phyloP scores from a whole-genome alignment of 2,888 invertebrate species.

The Ypsolopha sequella region DNA sequence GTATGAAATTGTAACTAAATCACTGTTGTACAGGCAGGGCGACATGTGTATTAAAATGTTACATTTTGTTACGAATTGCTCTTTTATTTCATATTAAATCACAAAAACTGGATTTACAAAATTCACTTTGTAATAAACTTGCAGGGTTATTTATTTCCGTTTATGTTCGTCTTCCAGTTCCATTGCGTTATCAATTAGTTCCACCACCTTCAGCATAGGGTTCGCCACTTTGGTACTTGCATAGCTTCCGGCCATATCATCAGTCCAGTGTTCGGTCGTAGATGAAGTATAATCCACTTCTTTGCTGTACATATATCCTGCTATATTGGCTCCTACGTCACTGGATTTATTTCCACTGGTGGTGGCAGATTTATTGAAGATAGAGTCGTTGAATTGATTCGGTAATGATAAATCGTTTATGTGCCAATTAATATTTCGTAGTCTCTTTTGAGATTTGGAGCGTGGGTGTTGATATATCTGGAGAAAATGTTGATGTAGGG shows the following conservation, averaged over 20 bases:
- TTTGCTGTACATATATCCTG: neutral
- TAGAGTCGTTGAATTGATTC: no score
- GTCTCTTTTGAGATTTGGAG: no score
- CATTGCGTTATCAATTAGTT: conserved; percentile 37
- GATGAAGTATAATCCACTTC: neutral
- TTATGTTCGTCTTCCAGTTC: conserved; percentile 27
- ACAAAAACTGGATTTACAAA: conserved; percentile 5
- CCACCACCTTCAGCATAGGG: conserved; percentile 42
- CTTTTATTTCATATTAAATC: conserved; percentile 17
- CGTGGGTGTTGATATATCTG: no score
- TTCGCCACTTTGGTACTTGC: conserved; percentile 22
- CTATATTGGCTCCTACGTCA: neutral
- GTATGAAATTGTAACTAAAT: conserved; percentile 34
- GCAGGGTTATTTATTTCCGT: conserved; percentile 1
- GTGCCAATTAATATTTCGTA: no score
- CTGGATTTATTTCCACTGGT: neutral
- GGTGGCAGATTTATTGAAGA: neutral
- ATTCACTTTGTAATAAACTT: conserved; percentile 8
- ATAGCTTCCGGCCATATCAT: no score
- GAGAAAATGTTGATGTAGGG: no score
- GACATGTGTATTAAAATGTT: conserved; percentile 54
- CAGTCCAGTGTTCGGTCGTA: no score
- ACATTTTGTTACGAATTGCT: conserved; percentile 35
- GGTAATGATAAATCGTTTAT: no score
- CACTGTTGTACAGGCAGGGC: conserved; percentile 37